These are phyloP conservation scores for Aporrectodea caliginosa DNA, from an alignment of 1,140 invertebrate genomes.

Conservation along the genomic window DNA sequence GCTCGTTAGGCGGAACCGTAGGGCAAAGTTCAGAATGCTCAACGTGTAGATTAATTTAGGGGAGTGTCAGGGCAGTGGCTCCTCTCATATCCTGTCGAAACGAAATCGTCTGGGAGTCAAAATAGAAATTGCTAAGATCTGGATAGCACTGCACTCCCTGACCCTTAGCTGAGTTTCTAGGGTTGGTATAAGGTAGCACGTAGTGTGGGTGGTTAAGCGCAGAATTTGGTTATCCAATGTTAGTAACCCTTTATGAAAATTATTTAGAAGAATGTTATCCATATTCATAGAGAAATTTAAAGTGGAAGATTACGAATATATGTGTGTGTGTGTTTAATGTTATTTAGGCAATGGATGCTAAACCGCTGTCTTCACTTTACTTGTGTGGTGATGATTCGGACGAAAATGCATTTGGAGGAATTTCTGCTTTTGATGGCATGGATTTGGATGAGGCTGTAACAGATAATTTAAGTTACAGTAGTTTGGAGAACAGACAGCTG, in stretches of 20 bases:
- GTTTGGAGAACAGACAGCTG: background rate
- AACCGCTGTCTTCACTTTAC: slow-evolving; percentile 10
- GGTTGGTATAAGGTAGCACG: background rate
- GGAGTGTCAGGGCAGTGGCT: too few species aligned
- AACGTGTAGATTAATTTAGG: too few species aligned
- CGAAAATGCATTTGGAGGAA: slow-evolving; percentile 2
- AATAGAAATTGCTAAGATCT: too few species aligned
- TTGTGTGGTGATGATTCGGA: slow-evolving; percentile 21
- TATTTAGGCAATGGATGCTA: slow-evolving; percentile 4
- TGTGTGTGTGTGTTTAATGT: background rate
- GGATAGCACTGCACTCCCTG: background rate
- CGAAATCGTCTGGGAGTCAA: too few species aligned
- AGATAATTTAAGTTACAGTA: background rate
- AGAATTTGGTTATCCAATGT: background rate
- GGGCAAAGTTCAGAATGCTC: too few species aligned
- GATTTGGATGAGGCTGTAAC: background rate
- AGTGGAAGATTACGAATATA: background rate
- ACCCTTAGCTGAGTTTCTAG: background rate
- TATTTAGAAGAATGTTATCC: background rate
- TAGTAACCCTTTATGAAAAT: background rate
- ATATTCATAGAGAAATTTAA: background rate
- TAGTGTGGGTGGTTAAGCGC: background rate
- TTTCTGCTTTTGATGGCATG: slow-evolving; percentile 3
- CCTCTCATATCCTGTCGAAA: too few species aligned
- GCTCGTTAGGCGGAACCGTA: too few species aligned